Base-by-base conservation (phyloP, 2,888 invertebrate species). In the Melikaiella ostensackeni region DNA sequence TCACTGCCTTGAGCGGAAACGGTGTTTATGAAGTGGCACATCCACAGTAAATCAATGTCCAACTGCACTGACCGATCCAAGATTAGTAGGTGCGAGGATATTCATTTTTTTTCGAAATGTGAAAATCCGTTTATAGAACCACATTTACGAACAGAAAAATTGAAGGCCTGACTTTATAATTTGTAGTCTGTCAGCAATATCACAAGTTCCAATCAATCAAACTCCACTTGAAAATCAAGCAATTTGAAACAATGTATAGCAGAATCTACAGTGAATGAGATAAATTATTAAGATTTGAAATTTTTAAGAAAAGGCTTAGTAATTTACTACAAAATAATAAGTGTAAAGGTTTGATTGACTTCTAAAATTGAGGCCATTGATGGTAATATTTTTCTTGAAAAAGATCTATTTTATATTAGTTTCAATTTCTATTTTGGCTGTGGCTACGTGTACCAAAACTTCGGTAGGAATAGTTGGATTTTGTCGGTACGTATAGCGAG, bases 11-110 rank as follows among this genome's bases (percentile, higher is more conserved):
- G 21, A 63, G 63, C 63, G 35, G 13, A 63, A 63, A 63, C 35
- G 63, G 35, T 63, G 35, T 63, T 63, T 13, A 35, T 35, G 27
- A 61, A 61, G 61, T 61, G 61, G 61, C 61, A 61, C 61, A 61
- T 61, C 33, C 19, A 61, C 61, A 61, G 61, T 61, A 33, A 61
- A 61, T 61, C 61, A 61, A 61, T 61, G 61, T 61, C 33, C 61
- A 61, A 61, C 59, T 61, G 61, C 7, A 61, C 61, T 61, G 61
- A 33, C 61, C 61, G 61, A 61, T 19, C 30, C 61, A 33, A 61
- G 30, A 61, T 61, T 33, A 33, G 1, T 8, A 8, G 30, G 6
- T 61, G 6, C 27, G 59, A 61, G 59, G 57, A 57, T 24, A 13
- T 61, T 19, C 13, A 61, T n/a, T 50, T 61, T 61, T n/a, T 33